These are phyloP conservation scores for Armadillidium nasatum DNA, from an alignment of 1,140 invertebrate species.

Conservation along the genomic window DNA sequence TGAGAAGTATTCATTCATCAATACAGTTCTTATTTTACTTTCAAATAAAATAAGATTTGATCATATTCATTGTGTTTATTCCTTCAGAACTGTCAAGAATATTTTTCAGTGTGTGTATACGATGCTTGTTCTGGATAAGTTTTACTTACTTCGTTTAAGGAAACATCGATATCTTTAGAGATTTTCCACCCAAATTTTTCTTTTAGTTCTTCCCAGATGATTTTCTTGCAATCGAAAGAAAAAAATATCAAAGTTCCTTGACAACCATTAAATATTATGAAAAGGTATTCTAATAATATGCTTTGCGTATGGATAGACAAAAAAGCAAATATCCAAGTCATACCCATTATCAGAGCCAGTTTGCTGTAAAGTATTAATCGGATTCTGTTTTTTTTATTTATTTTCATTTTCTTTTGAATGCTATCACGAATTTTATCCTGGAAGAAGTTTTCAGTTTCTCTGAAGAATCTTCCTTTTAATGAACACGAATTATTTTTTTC, in stretches of 20 bases:
- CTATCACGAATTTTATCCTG: constrained; percentile 20
- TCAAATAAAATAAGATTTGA: too few species aligned
- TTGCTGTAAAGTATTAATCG: constrained; percentile 54
- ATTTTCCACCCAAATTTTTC: constrained; percentile 46
- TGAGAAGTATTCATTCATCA: too few species aligned
- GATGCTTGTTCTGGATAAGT: not conserved
- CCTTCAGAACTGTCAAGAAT: too few species aligned
- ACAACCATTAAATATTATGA: constrained; percentile 50
- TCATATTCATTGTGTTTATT: too few species aligned
- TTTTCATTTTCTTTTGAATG: constrained; percentile 29
- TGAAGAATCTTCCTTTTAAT: not conserved
- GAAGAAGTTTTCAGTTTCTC: not conserved
- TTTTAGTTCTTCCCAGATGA: constrained; percentile 57
- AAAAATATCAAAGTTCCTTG: constrained; percentile 65
- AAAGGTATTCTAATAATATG: constrained; percentile 50
- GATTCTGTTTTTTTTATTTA: constrained; percentile 35
- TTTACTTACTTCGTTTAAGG: not conserved
- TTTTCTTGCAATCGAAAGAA: constrained; percentile 66
- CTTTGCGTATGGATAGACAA: constrained; percentile 30
- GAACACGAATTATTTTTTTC: not conserved
- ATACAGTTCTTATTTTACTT: too few species aligned
- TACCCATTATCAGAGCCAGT: constrained; percentile 53
- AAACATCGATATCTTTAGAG: not conserved
- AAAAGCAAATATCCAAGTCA: constrained; percentile 51
- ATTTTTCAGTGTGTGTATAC: not conserved